A percentile compares a stretch with the other conserved stretches of the same genome.
Conservation (phyloP, 2,888 invertebrate genomes). For the Drosophila longiperda region DNA sequence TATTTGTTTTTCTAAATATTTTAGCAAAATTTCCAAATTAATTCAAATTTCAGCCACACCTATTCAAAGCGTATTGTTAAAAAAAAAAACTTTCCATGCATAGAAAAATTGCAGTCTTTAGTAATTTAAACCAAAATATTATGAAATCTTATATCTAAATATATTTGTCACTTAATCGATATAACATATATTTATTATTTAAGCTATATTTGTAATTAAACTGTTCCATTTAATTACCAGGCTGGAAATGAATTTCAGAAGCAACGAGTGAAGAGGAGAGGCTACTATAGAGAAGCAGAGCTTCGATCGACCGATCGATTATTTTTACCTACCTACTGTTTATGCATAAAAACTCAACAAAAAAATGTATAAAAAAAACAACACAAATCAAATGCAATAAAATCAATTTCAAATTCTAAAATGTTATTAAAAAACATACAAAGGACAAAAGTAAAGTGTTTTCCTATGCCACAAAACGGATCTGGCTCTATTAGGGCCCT, state of each 20-base stretch:
- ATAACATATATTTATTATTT: too few relatives aligned
- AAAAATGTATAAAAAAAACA: conserved; percentile 2
- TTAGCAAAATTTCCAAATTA: too few relatives aligned
- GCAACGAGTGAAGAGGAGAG: conserved; percentile 34
- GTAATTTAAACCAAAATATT: too few relatives aligned
- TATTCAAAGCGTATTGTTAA: not conserved
- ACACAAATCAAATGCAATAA: conserved; percentile 48
- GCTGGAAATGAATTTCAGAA: conserved; percentile 14
- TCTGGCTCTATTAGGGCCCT: too few relatives aligned
- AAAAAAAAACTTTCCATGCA: not conserved
- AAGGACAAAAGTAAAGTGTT: conserved; percentile 40
- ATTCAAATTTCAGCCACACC: too few relatives aligned
- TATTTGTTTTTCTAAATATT: not conserved
- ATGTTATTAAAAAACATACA: conserved; percentile 19
- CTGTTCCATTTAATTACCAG: conserved; percentile 24
- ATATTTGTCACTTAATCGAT: too few relatives aligned
- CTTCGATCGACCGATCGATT: conserved; percentile 53
- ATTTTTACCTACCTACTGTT: conserved; percentile 58
- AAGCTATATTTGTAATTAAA: conserved; percentile 12
- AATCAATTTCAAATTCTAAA: conserved; percentile 51
- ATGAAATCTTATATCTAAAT: too few relatives aligned
- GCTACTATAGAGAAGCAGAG: conserved; percentile 36
- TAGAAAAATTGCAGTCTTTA: too few relatives aligned
- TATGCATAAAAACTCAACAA: conserved; percentile 27
- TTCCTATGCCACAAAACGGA: too few relatives aligned